Percentiles rank a stretch among this genome's conserved stretches.
Conservation (phyloP, 2,113 vertebrate species). For the Myiagra hebetior region DNA sequence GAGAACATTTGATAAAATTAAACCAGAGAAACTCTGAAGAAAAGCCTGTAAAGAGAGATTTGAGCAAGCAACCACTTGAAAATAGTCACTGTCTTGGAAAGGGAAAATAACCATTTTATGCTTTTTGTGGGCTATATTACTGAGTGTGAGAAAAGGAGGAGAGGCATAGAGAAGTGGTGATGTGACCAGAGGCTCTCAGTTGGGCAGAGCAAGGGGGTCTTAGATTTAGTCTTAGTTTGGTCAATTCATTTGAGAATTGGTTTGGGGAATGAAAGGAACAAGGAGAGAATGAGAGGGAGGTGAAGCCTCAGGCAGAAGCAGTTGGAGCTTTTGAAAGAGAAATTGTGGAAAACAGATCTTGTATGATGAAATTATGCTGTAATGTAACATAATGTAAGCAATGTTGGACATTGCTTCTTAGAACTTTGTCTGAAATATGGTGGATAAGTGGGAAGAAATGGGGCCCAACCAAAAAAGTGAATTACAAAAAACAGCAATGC, state of each 20-base stretch:
- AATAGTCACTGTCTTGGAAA: not conserved
- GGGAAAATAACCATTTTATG: not conserved
- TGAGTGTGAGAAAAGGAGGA: not conserved
- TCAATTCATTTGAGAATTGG: not conserved
- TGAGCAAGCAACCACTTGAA: not conserved
- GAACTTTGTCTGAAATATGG: not conserved
- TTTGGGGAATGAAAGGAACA: not conserved
- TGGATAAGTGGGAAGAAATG: not conserved
- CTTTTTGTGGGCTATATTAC: not conserved
- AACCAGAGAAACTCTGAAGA: not conserved
- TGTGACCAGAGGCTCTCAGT: not conserved
- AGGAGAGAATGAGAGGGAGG: not conserved
- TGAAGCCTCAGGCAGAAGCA: not conserved
- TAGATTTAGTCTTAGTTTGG: not conserved
- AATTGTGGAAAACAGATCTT: not conserved
- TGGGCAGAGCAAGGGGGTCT: not conserved
- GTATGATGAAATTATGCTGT: not conserved
- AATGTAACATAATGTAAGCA: not conserved
- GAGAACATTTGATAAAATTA: not conserved
- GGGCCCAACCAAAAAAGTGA: not conserved
- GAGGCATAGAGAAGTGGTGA: not conserved
- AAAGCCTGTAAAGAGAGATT: not conserved
- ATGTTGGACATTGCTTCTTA: not conserved
- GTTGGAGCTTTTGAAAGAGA: not conserved
- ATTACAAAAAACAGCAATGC: not conserved